Conservation (phyloP, 2,888 invertebrate species). For the Tetheella fluctuosa region DNA sequence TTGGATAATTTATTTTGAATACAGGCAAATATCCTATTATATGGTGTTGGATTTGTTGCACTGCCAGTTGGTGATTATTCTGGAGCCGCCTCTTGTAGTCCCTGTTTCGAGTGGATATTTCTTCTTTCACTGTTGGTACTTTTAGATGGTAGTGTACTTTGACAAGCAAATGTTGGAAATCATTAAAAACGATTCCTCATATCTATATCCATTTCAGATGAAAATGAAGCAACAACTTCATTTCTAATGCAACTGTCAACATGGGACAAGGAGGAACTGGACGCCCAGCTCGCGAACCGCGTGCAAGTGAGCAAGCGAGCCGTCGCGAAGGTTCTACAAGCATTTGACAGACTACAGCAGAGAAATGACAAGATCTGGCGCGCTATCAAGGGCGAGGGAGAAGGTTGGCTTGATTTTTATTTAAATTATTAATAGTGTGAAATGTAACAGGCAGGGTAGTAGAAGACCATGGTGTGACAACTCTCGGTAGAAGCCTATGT, state of each 20-base stretch:
- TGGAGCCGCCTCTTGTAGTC: no score
- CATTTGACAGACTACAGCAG: constrained; percentile 97
- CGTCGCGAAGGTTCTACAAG: constrained; percentile 98
- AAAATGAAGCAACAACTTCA: constrained; percentile 97
- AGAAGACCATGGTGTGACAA: no score
- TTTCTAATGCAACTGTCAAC: constrained; percentile 97
- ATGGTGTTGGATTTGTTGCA: no score
- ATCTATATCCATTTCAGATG: constrained; percentile 85
- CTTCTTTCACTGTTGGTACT: no score
- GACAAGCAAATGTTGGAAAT: no score
- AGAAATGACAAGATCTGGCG: constrained; percentile 97
- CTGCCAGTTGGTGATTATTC: no score
- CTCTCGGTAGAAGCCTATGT: no score
- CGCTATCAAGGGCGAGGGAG: constrained; percentile 92
- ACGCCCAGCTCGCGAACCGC: constrained; percentile 96
- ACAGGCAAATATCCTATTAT: no score
- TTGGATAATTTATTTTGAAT: no score
- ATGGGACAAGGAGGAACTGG: constrained; percentile 98
- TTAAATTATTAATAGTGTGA: not conserved
- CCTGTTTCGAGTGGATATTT: no score
- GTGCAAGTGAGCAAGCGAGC: constrained; percentile 98
- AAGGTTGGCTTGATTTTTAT: constrained; percentile 70
- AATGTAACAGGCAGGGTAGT: no score
- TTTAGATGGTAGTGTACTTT: no score
- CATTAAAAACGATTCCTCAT: constrained; percentile 18